Evolutionary conservation across 2,113 vertebrate genomes (phyloP).

Genomic region (Dasyprocta punctata): DNA sequence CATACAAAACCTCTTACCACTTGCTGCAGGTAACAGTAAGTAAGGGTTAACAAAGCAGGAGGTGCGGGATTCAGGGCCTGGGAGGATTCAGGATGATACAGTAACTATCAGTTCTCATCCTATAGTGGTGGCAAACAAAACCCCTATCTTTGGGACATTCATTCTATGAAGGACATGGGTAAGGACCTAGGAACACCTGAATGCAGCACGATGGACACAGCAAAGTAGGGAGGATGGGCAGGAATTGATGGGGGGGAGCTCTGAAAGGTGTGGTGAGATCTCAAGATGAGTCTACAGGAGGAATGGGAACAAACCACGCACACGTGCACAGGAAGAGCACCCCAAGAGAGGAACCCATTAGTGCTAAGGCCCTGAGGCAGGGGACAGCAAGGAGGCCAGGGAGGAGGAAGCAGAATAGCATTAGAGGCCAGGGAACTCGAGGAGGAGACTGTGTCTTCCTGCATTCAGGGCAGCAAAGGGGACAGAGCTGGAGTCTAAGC

Average conservation of each 20-base stretch:
- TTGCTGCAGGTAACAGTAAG: not conserved
- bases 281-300: not conserved
- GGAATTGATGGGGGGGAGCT: too few species aligned
- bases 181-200: not conserved
- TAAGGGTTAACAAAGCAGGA: not conserved
- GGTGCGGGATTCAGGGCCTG: not conserved
- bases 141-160: not conserved
- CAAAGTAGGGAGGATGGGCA: not conserved
- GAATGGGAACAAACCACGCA: not conserved
- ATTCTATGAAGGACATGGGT: not conserved
- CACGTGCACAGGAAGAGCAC: not conserved
- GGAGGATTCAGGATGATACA: not conserved
- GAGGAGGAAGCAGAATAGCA: not conserved
- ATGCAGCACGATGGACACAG: not conserved
- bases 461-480: too few species aligned
- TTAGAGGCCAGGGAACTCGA: not conserved
- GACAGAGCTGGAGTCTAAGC: not conserved
- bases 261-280: not conserved
- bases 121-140: not conserved
- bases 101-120: not conserved
- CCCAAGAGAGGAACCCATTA: not conserved
- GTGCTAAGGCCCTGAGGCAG: not conserved
- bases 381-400: not conserved
- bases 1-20: not conserved
- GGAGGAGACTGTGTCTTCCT: not conserved